Base-by-base conservation (phyloP, 2,888 invertebrate species). In the Pyrgus malvae region DNA sequence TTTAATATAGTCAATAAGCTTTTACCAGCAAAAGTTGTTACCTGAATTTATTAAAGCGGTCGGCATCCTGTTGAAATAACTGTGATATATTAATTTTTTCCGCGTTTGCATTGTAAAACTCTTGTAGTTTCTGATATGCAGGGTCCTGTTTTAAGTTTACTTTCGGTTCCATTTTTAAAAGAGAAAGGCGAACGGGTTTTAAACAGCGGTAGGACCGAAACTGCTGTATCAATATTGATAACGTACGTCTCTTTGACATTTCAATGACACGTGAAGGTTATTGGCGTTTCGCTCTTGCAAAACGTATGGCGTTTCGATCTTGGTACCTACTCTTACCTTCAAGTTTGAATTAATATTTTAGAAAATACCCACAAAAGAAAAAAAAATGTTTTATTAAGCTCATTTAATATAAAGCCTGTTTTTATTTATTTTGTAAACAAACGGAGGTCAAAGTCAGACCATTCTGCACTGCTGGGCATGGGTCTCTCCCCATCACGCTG, bases 11-110 rank as follows among this genome's bases (percentile, higher is more conserved):
- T 33, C 14, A 14, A 33, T 14, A 35, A 16, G 16, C 17, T 19
- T 37, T 19, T n/a, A n/a, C n/a, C n/a, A 19, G n/a, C 2, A 35
- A 37, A 37, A 19, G 16, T 35, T 35, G 11, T 33, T 56, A 98
- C 98, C 97, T 98, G 91, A 94, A 97, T 81, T 97, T 97, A 46
- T 95, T 91, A 76, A 99, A 99, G 57, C 99, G 93, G 23, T 93
- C 88, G 0, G 94, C 86, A 82, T 99, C 96, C 66, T 93, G 89
- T 62, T 93, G 91, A 76, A 99, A 99, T 67, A 98, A 86, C 60
- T 96, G 92, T 61, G 92, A 92, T 70, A 99, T 96, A 70, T 96
- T 95, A 37, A 99, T 91, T 68, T 94, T 93, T 19, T 92, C 90
- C 9, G 94, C 95, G 73, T 94, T 93, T 6, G 88, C 83, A 63